Evolutionary conservation across 2,888 invertebrate species (phyloP), one percentile per base, ranked within the genome.

Genomic region (Dioctria rufipes): DNA sequence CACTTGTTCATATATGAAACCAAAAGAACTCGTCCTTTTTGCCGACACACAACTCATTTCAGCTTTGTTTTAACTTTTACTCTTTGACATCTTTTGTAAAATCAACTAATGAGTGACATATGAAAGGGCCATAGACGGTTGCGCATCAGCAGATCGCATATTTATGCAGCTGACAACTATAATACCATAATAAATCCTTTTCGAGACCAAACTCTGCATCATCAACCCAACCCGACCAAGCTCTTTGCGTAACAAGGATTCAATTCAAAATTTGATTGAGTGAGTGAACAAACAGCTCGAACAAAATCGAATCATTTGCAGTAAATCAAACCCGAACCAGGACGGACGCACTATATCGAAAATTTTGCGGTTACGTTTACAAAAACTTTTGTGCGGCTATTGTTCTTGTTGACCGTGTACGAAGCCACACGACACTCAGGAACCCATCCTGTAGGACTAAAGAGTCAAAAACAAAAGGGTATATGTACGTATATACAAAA

Each of bases 51-150:
- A 37, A 13, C 60, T 43, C 39, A 9, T 63, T 63, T 63, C n/a
- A 8, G 54, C 60, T 58, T 75, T 77, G 77, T 77, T 49, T 77
- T 77, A 75, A 77, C 58, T 46, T 43, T 42, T 77, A 49, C 77
- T 46, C 77, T 77, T 77, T 77, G 77, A 77, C 77, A 77, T 78
- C 66, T 49, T 78, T 78, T 78, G 78, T 66, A 66, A 66, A 78
- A 78, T 78, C 78, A 78, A 78, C 78, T 80, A 80, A 80, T 80
- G 80, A 80, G 80, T 80, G 80, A 80, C 80, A 69, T 69, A 25
- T 80, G 43, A 80, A 80, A 61, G 80, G 80, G 71, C 54, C 11
- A 49, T 37, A 61, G 43, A 60, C 80, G 60, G 67, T 67, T 67
- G 79, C 79, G 79, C 79, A 79, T 79, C 79, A 79, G 63, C 25